Percentiles rank a stretch among this genome's conserved stretches.
These are phyloP conservation scores for Trichogramma dendrolimi DNA, from an alignment of 2,888 invertebrate species.

Conservation along the genomic window DNA sequence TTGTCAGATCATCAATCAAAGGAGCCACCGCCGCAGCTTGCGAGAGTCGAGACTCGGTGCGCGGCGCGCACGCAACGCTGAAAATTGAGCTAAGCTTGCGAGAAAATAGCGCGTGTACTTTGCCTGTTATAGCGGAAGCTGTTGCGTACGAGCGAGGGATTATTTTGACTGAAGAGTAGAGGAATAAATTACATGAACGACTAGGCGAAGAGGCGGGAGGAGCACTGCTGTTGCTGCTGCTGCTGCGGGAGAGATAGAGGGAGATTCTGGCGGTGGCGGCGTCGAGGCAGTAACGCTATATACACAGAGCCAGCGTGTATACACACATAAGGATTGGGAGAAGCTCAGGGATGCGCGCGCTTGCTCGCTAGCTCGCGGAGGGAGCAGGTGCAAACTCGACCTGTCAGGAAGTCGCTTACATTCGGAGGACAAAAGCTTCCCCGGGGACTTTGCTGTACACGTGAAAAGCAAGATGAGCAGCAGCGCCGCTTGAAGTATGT, in stretches of 20 bases:
- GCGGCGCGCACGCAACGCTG: no score
- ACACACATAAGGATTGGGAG: conserved; percentile 14
- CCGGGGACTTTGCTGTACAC: conserved; percentile 46
- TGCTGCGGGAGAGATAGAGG: conserved; percentile 18
- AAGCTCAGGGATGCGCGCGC: conserved; percentile 32
- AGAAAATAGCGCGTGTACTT: background rate
- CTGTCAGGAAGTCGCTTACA: conserved; percentile 53
- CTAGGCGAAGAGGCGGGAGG: conserved; percentile 31
- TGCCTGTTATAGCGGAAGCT: conserved; percentile 1
- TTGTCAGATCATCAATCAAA: no score
- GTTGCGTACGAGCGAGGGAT: background rate
- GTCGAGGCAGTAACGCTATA: no score
- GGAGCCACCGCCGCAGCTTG: no score
- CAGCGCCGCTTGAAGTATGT: conserved; percentile 31
- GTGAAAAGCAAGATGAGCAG: conserved; percentile 29
- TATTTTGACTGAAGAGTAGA: conserved; percentile 5
- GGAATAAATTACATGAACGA: conserved; percentile 44
- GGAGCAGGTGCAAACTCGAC: conserved; percentile 52
- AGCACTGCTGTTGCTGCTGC: conserved; percentile 15
- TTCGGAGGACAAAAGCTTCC: conserved; percentile 52
- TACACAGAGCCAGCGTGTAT: no score
- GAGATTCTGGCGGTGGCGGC: conserved; percentile 17
- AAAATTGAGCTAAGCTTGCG: background rate
- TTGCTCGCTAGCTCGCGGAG: conserved; percentile 24
- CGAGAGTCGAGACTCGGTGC: no score